phyloP scores from a whole-genome alignment of 1,140 invertebrate species.

The Onthophagus taurus region DNA sequence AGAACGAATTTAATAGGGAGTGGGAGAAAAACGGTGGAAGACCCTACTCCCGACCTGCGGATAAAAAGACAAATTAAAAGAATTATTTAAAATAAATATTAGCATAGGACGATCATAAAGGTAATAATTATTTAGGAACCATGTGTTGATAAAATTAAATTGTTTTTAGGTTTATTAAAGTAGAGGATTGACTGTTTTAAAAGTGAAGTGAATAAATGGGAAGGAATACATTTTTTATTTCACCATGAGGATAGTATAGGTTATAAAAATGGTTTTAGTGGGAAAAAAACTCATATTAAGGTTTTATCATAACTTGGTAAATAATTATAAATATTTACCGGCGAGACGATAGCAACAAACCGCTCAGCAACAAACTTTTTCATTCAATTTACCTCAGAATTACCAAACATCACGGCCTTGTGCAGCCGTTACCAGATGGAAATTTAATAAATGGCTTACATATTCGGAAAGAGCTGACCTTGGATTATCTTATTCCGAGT shows the following conservation, averaged over 20 bases:
- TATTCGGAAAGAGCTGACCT: too few species aligned
- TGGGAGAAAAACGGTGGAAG: constrained; percentile 73
- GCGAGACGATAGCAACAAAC: too few species aligned
- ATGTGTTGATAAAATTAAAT: constrained; percentile 11
- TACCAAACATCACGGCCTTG: too few species aligned
- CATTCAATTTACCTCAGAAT: too few species aligned
- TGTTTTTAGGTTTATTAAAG: constrained; percentile 45
- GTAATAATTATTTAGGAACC: constrained; percentile 36
- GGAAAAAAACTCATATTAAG: constrained; percentile 40
- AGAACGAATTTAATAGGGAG: constrained; percentile 81
- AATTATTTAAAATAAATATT: too few species aligned
- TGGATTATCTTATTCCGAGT: too few species aligned
- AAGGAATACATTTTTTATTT: constrained; percentile 49
- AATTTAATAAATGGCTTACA: too few species aligned
- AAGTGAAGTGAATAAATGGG: constrained; percentile 41
- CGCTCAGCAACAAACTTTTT: too few species aligned
- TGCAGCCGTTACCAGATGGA: too few species aligned
- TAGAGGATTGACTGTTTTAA: constrained; percentile 46
- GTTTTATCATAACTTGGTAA: constrained; percentile 50
- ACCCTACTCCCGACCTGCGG: constrained; percentile 47
- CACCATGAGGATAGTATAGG: constrained; percentile 41
- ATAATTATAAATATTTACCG: too few species aligned
- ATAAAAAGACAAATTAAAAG: too few species aligned
- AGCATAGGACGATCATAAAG: constrained; percentile 58
- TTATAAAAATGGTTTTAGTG: constrained; percentile 46